These are phyloP conservation scores for Bombus confusus DNA, from an alignment of 1,140 invertebrate genomes.

Conservation along the genomic window DNA sequence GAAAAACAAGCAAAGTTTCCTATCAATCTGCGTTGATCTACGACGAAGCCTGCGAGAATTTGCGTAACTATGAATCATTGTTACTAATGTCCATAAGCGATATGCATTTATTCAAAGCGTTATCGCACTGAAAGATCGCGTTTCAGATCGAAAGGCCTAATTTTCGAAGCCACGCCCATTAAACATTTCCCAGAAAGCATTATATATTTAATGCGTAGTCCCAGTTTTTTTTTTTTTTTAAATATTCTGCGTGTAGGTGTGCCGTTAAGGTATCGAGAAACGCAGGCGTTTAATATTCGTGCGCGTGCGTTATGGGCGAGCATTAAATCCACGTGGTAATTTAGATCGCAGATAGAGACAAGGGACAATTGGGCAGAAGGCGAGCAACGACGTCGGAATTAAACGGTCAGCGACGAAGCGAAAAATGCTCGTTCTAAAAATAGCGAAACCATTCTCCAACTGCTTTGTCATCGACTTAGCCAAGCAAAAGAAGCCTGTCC, in stretches of 20 bases:
- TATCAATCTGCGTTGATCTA: not conserved
- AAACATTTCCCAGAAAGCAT: not conserved
- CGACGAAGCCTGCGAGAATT: not conserved
- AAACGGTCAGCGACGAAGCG: not conserved
- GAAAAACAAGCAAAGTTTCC: not conserved
- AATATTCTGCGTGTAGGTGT: not conserved
- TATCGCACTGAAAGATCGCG: not conserved
- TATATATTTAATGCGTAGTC: not conserved
- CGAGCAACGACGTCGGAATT: not conserved
- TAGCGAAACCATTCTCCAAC: not conserved
- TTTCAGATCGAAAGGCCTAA: not conserved
- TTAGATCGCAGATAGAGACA: constrained; percentile 33
- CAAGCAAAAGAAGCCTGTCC: not conserved
- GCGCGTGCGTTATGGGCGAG: not conserved
- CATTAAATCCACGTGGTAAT: constrained; percentile 32
- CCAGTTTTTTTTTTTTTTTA: not conserved
- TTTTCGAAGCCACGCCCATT: not conserved
- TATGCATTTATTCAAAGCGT: not conserved
- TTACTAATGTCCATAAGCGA: not conserved
- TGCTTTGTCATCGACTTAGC: not conserved
- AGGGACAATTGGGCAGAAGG: constrained; percentile 1
- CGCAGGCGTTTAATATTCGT: constrained; percentile 9
- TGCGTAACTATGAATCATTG: not conserved
- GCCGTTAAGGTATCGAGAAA: not conserved
- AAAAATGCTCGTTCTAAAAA: not conserved